These are phyloP conservation scores for Imbricaverruca yamaguchii DNA, from an alignment of 2,888 invertebrate species.

Conservation along the genomic window DNA sequence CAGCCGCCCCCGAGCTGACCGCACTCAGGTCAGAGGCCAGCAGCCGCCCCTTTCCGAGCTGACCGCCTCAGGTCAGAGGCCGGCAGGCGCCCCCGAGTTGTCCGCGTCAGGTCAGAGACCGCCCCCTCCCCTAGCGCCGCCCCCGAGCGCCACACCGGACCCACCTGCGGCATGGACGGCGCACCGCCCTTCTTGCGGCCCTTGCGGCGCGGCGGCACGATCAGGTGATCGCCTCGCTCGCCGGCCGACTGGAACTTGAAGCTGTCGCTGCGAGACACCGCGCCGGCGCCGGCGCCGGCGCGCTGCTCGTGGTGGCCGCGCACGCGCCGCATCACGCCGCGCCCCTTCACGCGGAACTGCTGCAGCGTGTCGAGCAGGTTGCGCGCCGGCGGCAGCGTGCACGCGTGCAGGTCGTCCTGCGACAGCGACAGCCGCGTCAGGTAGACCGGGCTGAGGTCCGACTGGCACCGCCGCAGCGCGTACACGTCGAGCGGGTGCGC, in stretches of 20 bases:
- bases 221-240: neutral
- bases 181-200: neutral
- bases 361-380: neutral
- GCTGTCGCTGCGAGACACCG: constrained; percentile 9
- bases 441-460: constrained; percentile 1
- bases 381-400: constrained; percentile 5
- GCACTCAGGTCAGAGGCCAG: too few relatives aligned
- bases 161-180: constrained; percentile 5
- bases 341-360: neutral
- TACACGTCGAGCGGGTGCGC: neutral
- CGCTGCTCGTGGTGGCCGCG: neutral
- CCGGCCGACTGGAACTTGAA: constrained; percentile 8
- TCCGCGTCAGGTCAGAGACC: too few relatives aligned
- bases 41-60: too few relatives aligned
- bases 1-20: too few relatives aligned
- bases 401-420: neutral
- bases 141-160: neutral
- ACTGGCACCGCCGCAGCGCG: constrained; percentile 11
- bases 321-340: neutral
- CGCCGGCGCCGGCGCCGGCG: neutral
- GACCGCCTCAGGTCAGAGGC: too few relatives aligned
- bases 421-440: constrained; percentile 11
- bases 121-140: too few relatives aligned
- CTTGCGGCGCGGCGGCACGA: neutral
- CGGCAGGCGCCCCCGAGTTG: too few relatives aligned